Base-by-base conservation (phyloP, 2,113 vertebrate species). In the Scalopus aquaticus region DNA sequence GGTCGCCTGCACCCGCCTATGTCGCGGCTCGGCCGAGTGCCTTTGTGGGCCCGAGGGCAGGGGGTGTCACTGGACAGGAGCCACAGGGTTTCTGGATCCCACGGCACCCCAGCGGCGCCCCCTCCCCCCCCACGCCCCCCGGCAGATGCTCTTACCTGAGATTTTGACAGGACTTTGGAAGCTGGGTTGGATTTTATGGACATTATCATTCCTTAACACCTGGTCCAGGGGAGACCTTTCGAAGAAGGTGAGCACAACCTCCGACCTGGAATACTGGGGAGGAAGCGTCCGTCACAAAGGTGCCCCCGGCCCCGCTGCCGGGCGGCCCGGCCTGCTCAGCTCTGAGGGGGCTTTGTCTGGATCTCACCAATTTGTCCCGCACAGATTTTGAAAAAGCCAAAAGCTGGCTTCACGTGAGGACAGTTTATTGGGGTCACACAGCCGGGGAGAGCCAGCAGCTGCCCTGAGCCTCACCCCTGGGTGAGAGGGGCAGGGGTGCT, bases 241-340 rank as follows among this genome's bases (percentile, higher is more conserved):
- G 49, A 99, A 99, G 98, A 99, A 99, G 0, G 99, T 99, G 97
- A 99, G 98, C 96, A 99, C 99, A 0, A 99, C 99, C 98, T 99
- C 99, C 83, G 99, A 99, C 96, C 99, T 99, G 89, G 99, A 99
- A 97, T 99, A 99, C 99, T 99, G 92, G 30, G 54, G 86, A 95
- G 91, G 98, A 70, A 22, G 69, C 7, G 9, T 11, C 39, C 5
- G 4, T 72, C 22, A 42, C 22, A 17, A 24, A 37, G 20, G 22
- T 10, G 69, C 3, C 17, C n/a, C n/a, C n/a, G n/a, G n/a, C 9
- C 20, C 5, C 44, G 56, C 30, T 0, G 1, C 5, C 0, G 22
- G 26, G 1, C 3, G 54, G 70, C 22, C 26, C 26, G 22, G 3
- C 51, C 51, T 17, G 19, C 51, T 54, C 51, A 20, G 51, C 51